Conservation (phyloP, 2,888 invertebrate genomes). For the Heliconius ismenius region DNA sequence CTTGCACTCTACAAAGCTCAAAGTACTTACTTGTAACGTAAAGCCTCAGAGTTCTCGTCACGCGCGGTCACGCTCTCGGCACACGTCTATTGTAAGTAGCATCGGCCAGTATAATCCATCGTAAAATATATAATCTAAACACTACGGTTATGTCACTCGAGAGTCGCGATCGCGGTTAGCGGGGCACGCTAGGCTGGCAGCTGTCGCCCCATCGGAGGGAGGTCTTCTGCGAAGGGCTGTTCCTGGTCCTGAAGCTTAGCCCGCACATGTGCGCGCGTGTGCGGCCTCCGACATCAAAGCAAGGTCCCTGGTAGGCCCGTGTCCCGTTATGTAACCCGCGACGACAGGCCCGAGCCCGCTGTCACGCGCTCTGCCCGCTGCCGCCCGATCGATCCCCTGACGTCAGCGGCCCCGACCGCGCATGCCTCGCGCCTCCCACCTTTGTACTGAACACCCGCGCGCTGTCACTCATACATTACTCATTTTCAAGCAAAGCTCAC, state of each 20-base stretch:
- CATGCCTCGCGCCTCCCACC: slow-evolving; percentile 49
- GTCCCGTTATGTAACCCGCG: slow-evolving; percentile 66
- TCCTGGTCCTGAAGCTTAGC: slow-evolving; percentile 97
- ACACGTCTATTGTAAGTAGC: slow-evolving; percentile 45
- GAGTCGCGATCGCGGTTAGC: slow-evolving; percentile 10
- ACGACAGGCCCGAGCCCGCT: slow-evolving; percentile 53
- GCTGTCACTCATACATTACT: slow-evolving; percentile 48
- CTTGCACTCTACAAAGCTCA: neutral
- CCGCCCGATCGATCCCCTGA: slow-evolving; percentile 70
- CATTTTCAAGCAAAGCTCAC: slow-evolving; percentile 11
- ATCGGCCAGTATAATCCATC: slow-evolving; percentile 52
- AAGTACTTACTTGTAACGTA: slow-evolving; percentile 47
- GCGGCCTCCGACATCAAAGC: slow-evolving; percentile 61
- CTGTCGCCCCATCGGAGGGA: slow-evolving; percentile 98
- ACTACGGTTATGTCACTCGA: slow-evolving; percentile 51
- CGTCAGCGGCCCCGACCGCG: slow-evolving; percentile 66
- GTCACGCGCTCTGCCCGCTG: slow-evolving; percentile 49
- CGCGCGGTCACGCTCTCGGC: slow-evolving; percentile 34
- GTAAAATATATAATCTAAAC: slow-evolving; percentile 56
- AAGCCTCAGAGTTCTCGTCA: slow-evolving; percentile 35
- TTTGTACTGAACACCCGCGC: slow-evolving; percentile 17
- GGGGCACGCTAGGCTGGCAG: slow-evolving; percentile 71
- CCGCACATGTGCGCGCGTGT: slow-evolving; percentile 92
- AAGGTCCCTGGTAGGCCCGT: slow-evolving; percentile 36
- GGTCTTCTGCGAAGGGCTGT: slow-evolving; percentile 98